These are phyloP conservation scores for Melanotaenia maccullochi DNA, from an alignment of 2,797 vertebrate genomes.

Conservation along the genomic window DNA sequence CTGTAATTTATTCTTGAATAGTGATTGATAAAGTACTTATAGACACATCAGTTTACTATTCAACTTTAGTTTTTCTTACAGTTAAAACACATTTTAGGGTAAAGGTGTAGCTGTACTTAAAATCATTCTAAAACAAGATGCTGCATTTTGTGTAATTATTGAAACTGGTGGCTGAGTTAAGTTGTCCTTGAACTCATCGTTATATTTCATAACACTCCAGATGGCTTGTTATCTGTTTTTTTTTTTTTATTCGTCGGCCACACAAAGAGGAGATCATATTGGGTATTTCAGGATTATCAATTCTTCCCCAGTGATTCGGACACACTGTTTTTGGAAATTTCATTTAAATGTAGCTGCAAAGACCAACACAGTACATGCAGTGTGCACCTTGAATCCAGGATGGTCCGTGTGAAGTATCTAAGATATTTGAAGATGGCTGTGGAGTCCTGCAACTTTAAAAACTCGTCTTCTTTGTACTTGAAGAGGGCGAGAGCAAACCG, in stretches of 20 bases:
- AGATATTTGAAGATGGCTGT: constrained; percentile 97
- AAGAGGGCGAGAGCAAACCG: constrained; percentile 94
- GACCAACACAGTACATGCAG: not conserved
- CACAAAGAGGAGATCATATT: not conserved
- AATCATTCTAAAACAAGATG: not conserved
- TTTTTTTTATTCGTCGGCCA: not conserved
- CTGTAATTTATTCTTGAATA: not conserved
- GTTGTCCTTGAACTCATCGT: not conserved
- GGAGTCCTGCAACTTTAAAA: constrained; percentile 91
- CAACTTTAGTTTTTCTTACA: not conserved
- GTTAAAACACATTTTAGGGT: not conserved
- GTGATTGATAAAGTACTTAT: not conserved
- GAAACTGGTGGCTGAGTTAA: not conserved
- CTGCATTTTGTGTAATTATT: not conserved
- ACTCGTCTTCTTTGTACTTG: constrained; percentile 97
- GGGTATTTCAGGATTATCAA: not conserved
- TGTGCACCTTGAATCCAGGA: constrained; percentile 91
- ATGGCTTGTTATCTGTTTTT: not conserved
- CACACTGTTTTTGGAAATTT: not conserved
- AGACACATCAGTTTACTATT: not conserved
- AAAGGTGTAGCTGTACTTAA: not conserved
- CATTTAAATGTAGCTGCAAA: not conserved
- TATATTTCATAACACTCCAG: not conserved
- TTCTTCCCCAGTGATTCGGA: not conserved
- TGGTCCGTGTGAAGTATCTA: constrained; percentile 91